Evolutionary conservation across 2,113 vertebrate genomes (phyloP).

Genomic region (Eudyptes chrysolophus): DNA sequence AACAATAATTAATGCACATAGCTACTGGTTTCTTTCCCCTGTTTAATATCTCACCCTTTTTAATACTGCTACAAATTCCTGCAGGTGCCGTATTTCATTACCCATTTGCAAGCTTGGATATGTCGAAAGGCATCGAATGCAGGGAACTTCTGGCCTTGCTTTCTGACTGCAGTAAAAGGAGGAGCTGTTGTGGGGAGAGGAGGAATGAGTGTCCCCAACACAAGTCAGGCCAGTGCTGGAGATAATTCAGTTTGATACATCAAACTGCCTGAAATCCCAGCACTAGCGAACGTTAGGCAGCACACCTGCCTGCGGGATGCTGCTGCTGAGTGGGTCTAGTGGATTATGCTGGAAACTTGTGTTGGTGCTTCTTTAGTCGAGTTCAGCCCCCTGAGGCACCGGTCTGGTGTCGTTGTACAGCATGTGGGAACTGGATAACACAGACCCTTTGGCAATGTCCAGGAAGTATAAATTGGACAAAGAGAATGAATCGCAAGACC

Average conservation of each 20-base stretch:
- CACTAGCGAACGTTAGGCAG: not conserved
- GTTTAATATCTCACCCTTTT: not conserved
- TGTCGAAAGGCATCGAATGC: accelerated
- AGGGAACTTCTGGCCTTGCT: not conserved
- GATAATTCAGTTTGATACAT: not conserved
- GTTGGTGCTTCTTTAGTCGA: not conserved
- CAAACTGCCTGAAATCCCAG: not conserved
- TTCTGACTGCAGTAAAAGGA: not conserved
- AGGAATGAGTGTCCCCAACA: not conserved
- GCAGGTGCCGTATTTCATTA: not conserved
- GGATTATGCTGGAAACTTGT: not conserved
- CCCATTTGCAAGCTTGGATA: not conserved
- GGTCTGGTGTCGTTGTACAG: not conserved
- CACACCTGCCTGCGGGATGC: not conserved
- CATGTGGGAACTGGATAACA: not conserved
- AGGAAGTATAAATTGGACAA: not conserved
- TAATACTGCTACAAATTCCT: not conserved
- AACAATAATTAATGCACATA: not conserved
- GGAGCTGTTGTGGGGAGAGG: not conserved
- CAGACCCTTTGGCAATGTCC: not conserved
- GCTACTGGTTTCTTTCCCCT: not conserved
- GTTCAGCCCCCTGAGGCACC: not conserved
- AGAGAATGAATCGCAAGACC: not conserved
- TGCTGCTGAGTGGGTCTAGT: not conserved
- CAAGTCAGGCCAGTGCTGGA: not conserved